phyloP scores from a whole-genome alignment of 64 coral and sea anemone genomes.

The Pocillopora damicornis region DNA sequence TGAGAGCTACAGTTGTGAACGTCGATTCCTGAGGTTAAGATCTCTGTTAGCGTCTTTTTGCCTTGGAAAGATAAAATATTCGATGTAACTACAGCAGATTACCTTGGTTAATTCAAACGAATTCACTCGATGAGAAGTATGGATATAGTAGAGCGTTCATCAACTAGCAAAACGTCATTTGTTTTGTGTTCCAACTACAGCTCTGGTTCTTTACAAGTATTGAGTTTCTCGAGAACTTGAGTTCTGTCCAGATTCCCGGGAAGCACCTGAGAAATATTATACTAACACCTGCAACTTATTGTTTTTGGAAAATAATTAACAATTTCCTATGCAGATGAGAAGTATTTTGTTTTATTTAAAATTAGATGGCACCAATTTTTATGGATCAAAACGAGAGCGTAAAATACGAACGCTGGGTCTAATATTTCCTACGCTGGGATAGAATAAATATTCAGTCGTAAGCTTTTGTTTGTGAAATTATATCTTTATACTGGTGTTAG shows the following conservation, averaged over 20 bases:
- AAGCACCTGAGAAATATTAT: neutral
- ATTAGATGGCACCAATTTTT: too few relatives aligned
- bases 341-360: neutral
- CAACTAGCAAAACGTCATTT: neutral
- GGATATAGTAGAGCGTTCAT: neutral
- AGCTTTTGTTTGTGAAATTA: neutral
- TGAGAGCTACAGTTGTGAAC: too few relatives aligned
- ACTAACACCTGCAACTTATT: neutral
- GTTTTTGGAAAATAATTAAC: constrained; percentile 1
- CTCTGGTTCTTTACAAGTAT: neutral
- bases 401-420: too few relatives aligned
- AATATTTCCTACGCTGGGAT: too few relatives aligned
- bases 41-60: neutral
- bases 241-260: neutral
- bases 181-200: neutral
- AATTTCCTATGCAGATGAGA: neutral
- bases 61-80: neutral
- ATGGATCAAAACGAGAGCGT: too few relatives aligned
- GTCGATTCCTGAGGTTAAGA: too few relatives aligned
- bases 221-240: constrained; percentile 8
- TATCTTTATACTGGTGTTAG: neutral
- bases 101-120: neutral
- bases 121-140: constrained; percentile 26
- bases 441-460: too few relatives aligned
- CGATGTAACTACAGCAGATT: neutral